Percentiles rank a stretch among this genome's conserved stretches.
These are phyloP conservation scores for Caenorhabditis sp. DNA, from an alignment of 2,888 invertebrate genomes.

Conservation along the genomic window DNA sequence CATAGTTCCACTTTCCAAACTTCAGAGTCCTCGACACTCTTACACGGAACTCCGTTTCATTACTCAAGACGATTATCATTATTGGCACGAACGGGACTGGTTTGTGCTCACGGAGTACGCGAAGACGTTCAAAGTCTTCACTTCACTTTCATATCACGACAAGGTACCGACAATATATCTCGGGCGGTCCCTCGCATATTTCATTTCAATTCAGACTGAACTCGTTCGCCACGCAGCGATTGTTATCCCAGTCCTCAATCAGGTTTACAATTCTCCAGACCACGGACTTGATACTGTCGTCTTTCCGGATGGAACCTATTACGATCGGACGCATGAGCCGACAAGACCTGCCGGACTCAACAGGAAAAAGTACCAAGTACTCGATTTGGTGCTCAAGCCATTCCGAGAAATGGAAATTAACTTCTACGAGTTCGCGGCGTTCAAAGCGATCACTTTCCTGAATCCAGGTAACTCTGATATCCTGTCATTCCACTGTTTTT, in stretches of 20 bases:
- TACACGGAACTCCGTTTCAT: slow-evolving; percentile 65
- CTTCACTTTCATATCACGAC: slow-evolving; percentile 67
- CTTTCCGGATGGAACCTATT: slow-evolving; percentile 77
- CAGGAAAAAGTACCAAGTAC: slow-evolving; percentile 72
- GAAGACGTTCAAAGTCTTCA: slow-evolving; percentile 74
- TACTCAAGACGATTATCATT: slow-evolving; percentile 71
- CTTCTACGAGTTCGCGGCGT: slow-evolving; percentile 76
- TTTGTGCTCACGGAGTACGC: slow-evolving; percentile 78
- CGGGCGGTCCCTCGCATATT: neutral
- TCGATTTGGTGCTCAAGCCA: slow-evolving; percentile 76
- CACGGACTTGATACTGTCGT: slow-evolving; percentile 76
- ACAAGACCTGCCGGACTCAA: slow-evolving; percentile 67
- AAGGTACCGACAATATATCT: too few species aligned
- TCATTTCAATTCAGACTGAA: slow-evolving; percentile 64
- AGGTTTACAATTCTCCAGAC: slow-evolving; percentile 76
- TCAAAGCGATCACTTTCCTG: slow-evolving; percentile 78
- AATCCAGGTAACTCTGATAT: slow-evolving; percentile 74
- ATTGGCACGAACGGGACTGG: slow-evolving; percentile 77
- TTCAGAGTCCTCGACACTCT: slow-evolving; percentile 43
- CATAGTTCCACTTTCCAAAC: too few species aligned
- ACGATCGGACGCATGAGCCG: slow-evolving; percentile 74
- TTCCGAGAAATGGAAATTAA: slow-evolving; percentile 75
- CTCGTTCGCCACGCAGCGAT: slow-evolving; percentile 76
- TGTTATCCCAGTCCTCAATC: slow-evolving; percentile 75
- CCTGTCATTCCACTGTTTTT: slow-evolving; percentile 13